Evolutionary conservation across 2,113 vertebrate genomes (phyloP).

Genomic region (Nasalis larvatus): DNA sequence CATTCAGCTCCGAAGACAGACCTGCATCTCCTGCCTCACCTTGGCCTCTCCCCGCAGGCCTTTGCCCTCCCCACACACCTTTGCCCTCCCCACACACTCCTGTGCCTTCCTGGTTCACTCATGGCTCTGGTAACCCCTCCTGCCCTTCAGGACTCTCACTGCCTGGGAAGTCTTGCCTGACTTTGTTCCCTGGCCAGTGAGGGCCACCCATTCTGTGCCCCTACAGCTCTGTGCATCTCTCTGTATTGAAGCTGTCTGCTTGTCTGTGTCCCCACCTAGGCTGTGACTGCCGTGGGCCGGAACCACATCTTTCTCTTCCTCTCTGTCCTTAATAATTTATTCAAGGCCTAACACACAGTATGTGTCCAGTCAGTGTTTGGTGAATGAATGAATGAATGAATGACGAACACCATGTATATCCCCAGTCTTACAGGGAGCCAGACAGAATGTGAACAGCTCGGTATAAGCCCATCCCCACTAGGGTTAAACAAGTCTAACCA

Average conservation of each 20-base stretch:
- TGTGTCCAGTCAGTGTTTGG: neutral
- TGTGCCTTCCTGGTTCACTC: neutral
- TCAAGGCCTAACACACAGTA: neutral
- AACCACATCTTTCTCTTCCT: neutral
- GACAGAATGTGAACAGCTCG: neutral
- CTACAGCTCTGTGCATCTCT: neutral
- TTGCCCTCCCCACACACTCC: accelerated
- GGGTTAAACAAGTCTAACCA: no score
- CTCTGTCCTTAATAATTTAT: neutral
- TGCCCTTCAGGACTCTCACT: no score
- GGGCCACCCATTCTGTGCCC: neutral
- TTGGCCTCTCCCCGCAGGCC: neutral
- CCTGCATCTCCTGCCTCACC: neutral
- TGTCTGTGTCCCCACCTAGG: neutral
- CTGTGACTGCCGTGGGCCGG: no score
- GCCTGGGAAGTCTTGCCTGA: neutral
- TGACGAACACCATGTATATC: accelerated
- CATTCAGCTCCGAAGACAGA: neutral
- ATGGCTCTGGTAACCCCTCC: accelerated
- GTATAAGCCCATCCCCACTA: no score
- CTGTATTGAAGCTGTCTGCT: neutral
- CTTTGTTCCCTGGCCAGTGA: neutral
- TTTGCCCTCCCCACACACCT: neutral
- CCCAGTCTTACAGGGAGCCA: neutral
- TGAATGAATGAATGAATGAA: neutral